These are phyloP conservation scores for Hassar affinis DNA, from an alignment of 2,113 vertebrate species.

Conservation along the genomic window DNA sequence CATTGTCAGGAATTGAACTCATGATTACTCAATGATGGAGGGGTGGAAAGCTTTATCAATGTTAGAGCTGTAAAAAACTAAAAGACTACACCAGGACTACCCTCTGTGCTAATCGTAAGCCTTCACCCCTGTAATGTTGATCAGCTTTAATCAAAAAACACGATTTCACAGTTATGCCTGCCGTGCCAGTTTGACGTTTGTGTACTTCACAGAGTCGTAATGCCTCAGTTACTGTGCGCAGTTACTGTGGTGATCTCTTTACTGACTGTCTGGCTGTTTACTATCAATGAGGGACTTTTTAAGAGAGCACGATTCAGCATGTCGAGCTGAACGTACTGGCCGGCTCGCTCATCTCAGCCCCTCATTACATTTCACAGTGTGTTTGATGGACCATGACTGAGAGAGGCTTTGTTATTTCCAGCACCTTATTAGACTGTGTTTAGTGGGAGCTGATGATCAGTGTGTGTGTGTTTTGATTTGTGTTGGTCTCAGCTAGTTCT, in stretches of 20 bases:
- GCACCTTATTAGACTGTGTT: not conserved
- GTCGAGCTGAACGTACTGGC: not conserved
- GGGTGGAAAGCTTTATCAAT: not conserved
- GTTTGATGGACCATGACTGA: slow-evolving; percentile 11
- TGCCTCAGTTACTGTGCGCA: not conserved
- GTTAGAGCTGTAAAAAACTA: not conserved
- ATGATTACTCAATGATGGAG: not conserved
- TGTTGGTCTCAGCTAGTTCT: too few relatives aligned
- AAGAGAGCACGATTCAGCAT: not conserved
- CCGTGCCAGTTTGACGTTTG: too few relatives aligned
- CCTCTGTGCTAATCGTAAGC: too few relatives aligned
- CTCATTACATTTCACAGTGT: not conserved
- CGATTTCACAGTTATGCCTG: not conserved
- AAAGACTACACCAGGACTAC: not conserved
- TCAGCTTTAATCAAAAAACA: not conserved
- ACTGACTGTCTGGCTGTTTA: slow-evolving; percentile 17
- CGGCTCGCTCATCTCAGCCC: not conserved
- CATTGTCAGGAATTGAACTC: not conserved
- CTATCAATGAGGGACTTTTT: slow-evolving; percentile 19
- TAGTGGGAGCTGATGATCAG: slow-evolving; percentile 19
- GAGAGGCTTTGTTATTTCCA: not conserved
- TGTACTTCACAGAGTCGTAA: not conserved
- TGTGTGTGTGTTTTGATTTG: not conserved
- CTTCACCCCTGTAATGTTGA: too few relatives aligned
- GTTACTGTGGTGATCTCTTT: slow-evolving; percentile 7